Evolutionary conservation across 2,113 vertebrate species (phyloP).

Genomic region (Halcyon senegalensis): DNA sequence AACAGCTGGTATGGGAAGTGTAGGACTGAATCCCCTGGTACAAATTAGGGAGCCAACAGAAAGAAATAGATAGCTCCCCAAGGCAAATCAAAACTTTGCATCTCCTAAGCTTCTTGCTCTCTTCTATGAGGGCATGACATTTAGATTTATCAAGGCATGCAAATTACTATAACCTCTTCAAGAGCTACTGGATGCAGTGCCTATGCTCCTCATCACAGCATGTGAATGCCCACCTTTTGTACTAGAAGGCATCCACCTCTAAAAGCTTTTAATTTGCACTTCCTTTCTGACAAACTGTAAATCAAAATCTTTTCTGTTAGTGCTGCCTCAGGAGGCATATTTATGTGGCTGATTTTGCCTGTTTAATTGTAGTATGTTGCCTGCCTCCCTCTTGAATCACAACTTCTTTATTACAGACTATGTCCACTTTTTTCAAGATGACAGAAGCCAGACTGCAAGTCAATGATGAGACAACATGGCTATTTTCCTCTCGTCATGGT

Average conservation of each 20-base stretch:
- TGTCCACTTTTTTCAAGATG: not conserved
- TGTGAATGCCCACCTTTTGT: not conserved
- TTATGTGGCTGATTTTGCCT: not conserved
- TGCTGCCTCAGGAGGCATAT: not conserved
- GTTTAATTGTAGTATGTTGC: not conserved
- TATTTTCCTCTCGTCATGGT: not conserved
- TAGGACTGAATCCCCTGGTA: not conserved
- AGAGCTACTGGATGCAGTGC: not conserved
- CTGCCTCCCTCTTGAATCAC: not conserved
- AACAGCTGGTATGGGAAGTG: not conserved
- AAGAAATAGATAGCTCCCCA: not conserved
- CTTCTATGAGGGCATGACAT: not conserved
- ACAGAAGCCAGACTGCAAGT: not conserved
- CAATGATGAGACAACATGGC: not conserved
- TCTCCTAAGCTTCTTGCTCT: not conserved
- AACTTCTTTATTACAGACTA: not conserved
- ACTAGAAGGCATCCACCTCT: not conserved
- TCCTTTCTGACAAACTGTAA: not conserved
- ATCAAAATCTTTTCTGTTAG: not conserved
- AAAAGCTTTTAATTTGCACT: not conserved
- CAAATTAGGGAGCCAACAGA: not conserved
- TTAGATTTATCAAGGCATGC: not conserved
- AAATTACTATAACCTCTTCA: not conserved
- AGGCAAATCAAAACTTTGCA: not conserved
- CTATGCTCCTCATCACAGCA: accelerated